phyloP scores from a whole-genome alignment of 2,797 vertebrate species.

The Syngnathus rostellatus region DNA sequence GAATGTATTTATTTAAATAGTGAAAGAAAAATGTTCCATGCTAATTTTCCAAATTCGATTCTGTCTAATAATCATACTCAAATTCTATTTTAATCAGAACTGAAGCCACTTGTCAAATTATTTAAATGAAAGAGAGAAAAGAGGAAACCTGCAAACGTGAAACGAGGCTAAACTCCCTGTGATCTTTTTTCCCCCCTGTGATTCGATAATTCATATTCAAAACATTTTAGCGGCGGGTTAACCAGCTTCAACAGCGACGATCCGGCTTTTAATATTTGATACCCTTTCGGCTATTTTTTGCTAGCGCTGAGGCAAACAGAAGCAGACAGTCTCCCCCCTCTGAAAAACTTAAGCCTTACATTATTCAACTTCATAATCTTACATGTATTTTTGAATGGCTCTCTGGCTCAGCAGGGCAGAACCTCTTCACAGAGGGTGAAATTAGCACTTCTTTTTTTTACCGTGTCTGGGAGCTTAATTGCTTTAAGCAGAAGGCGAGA shows the following conservation, averaged over 20 bases:
- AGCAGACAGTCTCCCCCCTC: constrained; percentile 21
- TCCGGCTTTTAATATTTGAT: constrained; percentile 54
- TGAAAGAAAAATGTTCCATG: neutral
- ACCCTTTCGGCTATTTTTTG: constrained; percentile 49
- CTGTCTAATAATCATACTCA: neutral
- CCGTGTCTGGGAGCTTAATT: constrained; percentile 24
- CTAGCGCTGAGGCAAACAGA: constrained; percentile 32
- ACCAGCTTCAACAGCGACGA: constrained; percentile 12
- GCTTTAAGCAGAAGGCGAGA: constrained; percentile 14
- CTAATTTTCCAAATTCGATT: neutral
- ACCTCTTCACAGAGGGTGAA: constrained; percentile 22
- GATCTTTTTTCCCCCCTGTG: neutral
- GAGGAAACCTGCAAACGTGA: neutral
- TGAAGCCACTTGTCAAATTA: neutral
- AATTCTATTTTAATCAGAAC: neutral
- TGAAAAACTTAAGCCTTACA: constrained; percentile 31
- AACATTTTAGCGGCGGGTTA: constrained; percentile 3
- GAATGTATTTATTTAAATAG: neutral
- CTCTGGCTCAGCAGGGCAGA: constrained; percentile 27
- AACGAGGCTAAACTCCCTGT: constrained; percentile 14
- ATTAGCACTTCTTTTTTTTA: constrained; percentile 6
- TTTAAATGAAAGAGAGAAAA: neutral
- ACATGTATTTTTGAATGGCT: constrained; percentile 28
- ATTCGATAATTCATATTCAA: constrained; percentile 13
- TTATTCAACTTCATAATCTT: constrained; percentile 47